A percentile compares a stretch with the other conserved stretches of the same genome.
Conservation (phyloP, 2,797 vertebrate genomes). For the Salarias fasciatus region DNA sequence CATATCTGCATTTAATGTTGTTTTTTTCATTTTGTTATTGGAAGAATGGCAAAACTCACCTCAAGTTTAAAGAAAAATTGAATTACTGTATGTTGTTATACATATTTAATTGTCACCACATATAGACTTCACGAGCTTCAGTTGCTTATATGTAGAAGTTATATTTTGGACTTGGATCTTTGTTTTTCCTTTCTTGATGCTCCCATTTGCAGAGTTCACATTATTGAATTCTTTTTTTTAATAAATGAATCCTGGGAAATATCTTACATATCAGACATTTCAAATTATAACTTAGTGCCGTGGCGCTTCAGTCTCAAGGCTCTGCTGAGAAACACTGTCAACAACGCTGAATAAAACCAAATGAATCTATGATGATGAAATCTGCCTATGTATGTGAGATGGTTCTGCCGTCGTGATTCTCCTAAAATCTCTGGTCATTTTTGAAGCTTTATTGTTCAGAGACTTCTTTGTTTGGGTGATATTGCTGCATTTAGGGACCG, state of each 20-base stretch:
- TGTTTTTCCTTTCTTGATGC: conserved; percentile 22
- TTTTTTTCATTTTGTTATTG: background rate
- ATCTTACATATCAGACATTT: conserved; percentile 33
- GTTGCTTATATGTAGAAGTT: no score
- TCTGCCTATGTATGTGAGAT: conserved; percentile 14
- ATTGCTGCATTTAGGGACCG: background rate
- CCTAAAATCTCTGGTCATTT: background rate
- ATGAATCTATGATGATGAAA: conserved; percentile 24
- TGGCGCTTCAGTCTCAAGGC: background rate
- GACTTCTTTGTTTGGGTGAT: conserved; percentile 18
- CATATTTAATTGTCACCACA: no score
- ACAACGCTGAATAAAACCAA: conserved; percentile 29
- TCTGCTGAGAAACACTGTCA: conserved; percentile 23
- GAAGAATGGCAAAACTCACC: conserved; percentile 6
- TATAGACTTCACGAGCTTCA: no score
- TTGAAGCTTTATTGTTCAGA: background rate
- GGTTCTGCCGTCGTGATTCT: conserved; percentile 1
- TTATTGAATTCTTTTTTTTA: conserved; percentile 32
- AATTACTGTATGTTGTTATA: no score
- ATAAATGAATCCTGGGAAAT: conserved; percentile 34
- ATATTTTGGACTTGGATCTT: background rate
- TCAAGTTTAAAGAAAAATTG: no score
- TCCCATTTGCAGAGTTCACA: conserved; percentile 19
- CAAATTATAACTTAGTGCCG: conserved; percentile 2
- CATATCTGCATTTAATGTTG: background rate